A percentile compares a stretch with the other conserved stretches of the same genome.
Evolutionary conservation across 2,113 vertebrate genomes (phyloP).

Genomic region (Lagopus muta): DNA sequence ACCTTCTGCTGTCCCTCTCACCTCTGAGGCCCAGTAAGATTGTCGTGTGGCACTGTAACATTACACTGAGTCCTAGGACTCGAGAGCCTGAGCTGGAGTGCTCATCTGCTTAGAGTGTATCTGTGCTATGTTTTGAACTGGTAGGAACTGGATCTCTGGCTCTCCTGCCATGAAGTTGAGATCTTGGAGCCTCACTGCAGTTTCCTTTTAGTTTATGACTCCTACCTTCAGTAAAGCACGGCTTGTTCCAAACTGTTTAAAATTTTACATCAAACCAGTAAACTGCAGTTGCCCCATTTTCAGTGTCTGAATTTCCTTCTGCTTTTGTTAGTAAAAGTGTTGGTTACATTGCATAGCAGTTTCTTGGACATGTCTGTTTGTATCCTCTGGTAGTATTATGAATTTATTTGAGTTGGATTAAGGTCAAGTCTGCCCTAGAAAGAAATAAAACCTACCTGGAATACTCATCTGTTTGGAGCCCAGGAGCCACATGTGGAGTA

Average conservation of each 20-base stretch:
- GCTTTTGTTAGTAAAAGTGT: neutral
- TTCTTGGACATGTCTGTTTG: neutral
- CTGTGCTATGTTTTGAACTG: neutral
- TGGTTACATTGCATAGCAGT: neutral
- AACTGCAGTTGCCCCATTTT: neutral
- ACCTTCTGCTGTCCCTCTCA: neutral
- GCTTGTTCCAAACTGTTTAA: neutral
- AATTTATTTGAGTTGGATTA: constrained; percentile 21
- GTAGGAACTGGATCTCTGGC: neutral
- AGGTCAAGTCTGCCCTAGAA: constrained; percentile 24
- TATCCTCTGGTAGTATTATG: neutral
- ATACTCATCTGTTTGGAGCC: neutral
- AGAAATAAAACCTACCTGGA: neutral
- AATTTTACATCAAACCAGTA: neutral
- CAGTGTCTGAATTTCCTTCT: neutral
- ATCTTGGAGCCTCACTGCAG: neutral
- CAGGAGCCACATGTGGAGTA: neutral
- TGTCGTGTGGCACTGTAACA: neutral
- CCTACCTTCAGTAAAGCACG: neutral
- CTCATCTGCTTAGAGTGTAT: neutral
- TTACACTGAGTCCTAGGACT: neutral
- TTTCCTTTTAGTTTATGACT: neutral
- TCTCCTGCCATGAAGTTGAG: neutral
- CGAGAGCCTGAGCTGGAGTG: neutral
- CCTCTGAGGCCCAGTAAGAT: neutral